phyloP scores from a whole-genome alignment of 2,888 invertebrate species.

The Epinotia demarniana region DNA sequence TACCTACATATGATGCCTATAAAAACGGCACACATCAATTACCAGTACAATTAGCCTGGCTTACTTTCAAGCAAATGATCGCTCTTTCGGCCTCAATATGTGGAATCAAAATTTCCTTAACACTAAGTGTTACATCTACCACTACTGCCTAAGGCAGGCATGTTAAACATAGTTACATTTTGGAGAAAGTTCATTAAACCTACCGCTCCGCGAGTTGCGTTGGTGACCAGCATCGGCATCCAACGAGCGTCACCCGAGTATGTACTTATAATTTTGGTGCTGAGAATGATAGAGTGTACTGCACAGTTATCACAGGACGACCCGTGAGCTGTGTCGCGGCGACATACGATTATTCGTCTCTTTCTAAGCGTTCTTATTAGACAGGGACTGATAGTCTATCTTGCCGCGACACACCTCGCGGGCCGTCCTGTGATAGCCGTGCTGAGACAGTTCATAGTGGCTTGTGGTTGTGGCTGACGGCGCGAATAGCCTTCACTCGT shows the following conservation, averaged over 20 bases:
- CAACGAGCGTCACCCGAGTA: background rate
- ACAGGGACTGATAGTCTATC: too few relatives aligned
- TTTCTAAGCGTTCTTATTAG: too few relatives aligned
- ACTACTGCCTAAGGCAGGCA: background rate
- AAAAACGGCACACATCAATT: too few relatives aligned
- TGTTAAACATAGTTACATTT: background rate
- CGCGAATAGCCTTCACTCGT: slow-evolving; percentile 17
- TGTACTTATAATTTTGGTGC: slow-evolving; percentile 7
- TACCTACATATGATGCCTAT: too few relatives aligned
- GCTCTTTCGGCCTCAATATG: background rate
- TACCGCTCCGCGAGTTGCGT: background rate
- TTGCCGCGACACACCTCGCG: too few relatives aligned
- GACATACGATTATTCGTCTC: too few relatives aligned
- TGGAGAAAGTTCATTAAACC: slow-evolving; percentile 2
- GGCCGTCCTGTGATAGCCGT: too few relatives aligned
- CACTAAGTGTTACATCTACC: too few relatives aligned
- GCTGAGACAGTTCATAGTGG: slow-evolving; percentile 8
- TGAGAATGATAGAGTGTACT: background rate
- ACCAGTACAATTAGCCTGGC: background rate
- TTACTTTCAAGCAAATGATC: slow-evolving; percentile 11
- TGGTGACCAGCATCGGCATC: background rate
- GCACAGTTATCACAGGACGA: too few relatives aligned
- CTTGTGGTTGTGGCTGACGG: background rate
- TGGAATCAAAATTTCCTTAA: background rate
- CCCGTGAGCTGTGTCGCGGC: too few relatives aligned